phyloP scores from a whole-genome alignment of 1,140 invertebrate genomes.

The Euwallacea fornicatus region DNA sequence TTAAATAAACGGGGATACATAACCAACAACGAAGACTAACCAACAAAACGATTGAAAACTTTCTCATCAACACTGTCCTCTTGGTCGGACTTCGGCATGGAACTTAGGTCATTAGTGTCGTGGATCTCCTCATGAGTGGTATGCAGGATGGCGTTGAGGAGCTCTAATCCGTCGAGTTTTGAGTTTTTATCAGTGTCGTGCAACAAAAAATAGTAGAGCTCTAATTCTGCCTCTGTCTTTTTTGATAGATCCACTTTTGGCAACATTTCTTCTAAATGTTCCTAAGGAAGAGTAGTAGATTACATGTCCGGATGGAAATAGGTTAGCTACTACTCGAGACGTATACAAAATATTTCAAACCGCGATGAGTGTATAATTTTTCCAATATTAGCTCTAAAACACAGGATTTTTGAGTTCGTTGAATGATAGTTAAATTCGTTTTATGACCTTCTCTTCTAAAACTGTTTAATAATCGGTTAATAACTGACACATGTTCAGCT shows the following conservation, averaged over 20 bases:
- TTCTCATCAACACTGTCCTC: slow-evolving; percentile 36
- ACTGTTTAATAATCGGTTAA: too few relatives aligned
- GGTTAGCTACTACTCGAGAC: background rate
- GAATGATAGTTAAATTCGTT: too few relatives aligned
- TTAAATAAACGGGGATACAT: background rate
- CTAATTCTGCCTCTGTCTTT: slow-evolving; percentile 73
- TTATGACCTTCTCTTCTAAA: too few relatives aligned
- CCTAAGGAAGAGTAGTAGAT: slow-evolving; percentile 50
- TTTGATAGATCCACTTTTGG: slow-evolving; percentile 61
- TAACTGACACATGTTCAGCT: too few relatives aligned
- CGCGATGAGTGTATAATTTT: background rate
- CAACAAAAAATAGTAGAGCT: slow-evolving; percentile 67
- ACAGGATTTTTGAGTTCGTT: too few relatives aligned
- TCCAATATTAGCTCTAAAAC: too few relatives aligned
- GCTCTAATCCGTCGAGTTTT: slow-evolving; percentile 78
- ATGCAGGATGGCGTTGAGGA: slow-evolving; percentile 69
- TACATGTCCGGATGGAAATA: background rate
- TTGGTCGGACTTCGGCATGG: slow-evolving; percentile 44
- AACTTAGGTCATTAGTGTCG: background rate
- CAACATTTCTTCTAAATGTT: slow-evolving; percentile 67
- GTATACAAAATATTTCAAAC: background rate
- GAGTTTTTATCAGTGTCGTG: slow-evolving; percentile 82
- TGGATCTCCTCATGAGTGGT: slow-evolving; percentile 58
- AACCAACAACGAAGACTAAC: slow-evolving; percentile 46
- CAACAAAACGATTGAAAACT: slow-evolving; percentile 56